Evolutionary conservation across 64 coral and sea anemone species (phyloP), one percentile per base, ranked within the genome.

Genomic region (Actinia equina): DNA sequence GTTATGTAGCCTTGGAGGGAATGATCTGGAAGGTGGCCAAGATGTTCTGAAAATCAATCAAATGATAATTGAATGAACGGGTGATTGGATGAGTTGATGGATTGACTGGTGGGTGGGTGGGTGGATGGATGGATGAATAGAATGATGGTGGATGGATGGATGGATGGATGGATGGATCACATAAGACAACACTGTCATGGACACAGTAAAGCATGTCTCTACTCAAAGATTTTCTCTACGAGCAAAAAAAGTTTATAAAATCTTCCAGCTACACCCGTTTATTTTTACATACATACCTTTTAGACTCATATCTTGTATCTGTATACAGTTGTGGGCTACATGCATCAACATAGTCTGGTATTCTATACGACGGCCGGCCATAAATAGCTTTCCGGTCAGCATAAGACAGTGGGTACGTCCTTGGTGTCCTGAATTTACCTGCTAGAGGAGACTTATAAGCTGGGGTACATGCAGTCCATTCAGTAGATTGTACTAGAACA

Each of bases 351-450:
- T 63, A 59, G 17, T 85, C 83, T 37, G 26, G 23, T 59, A 43
- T 54, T 85, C 59, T 85, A 44, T 26, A 20, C 77, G 78, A 79
- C 27, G 90, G 90, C 15, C 85, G 64, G 27, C 90, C 62, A 65
- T 92, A 87, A 22, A 92, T 41, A 58, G 90, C 76, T 65, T 92
- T 92, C 27, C 85, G 80, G 49, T 92, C 90, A 17, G 84, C 57
- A 20, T 92, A 69, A 53, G 76, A 82, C 59, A 92, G 64, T 16
- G 90, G 90, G 76, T 92, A 53, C 43, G 84, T 92, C 17, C 63
- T 82, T n/a, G 90, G 79, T 30, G 84, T 52, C 59, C 54, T 60
- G 85, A 85, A 82, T 82, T 87, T 86, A 18, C 71, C 80, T 8
- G 53, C 52, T 19, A 43, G 56, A 57, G 30, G 53, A 30, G 83